phyloP scores from a whole-genome alignment of 2,888 invertebrate genomes.

The Cybosia mesomella region DNA sequence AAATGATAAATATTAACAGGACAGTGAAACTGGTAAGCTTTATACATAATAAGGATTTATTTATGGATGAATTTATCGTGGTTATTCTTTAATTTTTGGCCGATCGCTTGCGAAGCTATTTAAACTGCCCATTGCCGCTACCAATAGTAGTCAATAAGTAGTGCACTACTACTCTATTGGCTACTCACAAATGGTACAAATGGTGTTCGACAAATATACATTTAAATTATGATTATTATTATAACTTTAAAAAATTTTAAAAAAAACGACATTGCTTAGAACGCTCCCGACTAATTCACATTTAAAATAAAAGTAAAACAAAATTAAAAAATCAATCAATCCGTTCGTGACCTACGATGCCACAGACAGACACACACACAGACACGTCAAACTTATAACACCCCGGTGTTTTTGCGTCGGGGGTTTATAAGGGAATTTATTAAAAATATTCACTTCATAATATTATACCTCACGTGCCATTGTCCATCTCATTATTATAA shows the following conservation, averaged over 20 bases:
- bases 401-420: too few relatives aligned
- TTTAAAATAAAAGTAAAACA: too few relatives aligned
- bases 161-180: too few relatives aligned
- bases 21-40: not conserved
- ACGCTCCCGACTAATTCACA: too few relatives aligned
- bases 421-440: not conserved
- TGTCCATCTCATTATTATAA: not conserved
- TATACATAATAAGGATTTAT: not conserved
- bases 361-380: too few relatives aligned
- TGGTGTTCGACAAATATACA: not conserved
- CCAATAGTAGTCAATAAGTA: too few relatives aligned
- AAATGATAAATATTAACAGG: not conserved
- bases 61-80: not conserved
- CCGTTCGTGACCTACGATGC: too few relatives aligned
- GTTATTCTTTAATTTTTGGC: not conserved
- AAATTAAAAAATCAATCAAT: too few relatives aligned
- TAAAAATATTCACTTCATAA: not conserved
- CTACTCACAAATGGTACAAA: not conserved
- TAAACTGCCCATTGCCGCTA: not conserved
- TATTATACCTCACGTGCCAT: not conserved
- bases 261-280: too few relatives aligned
- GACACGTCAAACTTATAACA: too few relatives aligned
- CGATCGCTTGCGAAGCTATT: conserved; percentile 3
- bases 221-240: too few relatives aligned
- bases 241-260: too few relatives aligned